A percentile compares a stretch with the other conserved stretches of the same genome.
Evolutionary conservation across 2,113 vertebrate species (phyloP).

Genomic region (Otocyon megalotis): DNA sequence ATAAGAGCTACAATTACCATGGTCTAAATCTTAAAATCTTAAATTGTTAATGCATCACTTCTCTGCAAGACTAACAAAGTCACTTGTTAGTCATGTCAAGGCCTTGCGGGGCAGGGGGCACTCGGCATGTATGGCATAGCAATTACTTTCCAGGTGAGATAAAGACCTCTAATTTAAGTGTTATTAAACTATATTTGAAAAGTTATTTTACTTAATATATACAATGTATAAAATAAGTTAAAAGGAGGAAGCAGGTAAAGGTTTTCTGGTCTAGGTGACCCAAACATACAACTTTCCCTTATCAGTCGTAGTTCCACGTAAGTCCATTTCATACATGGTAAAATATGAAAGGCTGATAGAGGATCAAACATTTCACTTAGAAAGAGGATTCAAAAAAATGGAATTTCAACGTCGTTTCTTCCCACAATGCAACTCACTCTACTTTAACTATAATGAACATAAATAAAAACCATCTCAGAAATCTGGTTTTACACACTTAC

Average conservation of each 20-base stretch:
- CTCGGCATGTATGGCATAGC: conserved; percentile 48
- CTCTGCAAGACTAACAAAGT: conserved; percentile 78
- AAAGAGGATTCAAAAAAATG: conserved; percentile 44
- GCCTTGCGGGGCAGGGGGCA: conserved; percentile 64
- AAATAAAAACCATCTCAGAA: conserved; percentile 77
- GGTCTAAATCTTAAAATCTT: conserved; percentile 63
- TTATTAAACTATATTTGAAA: conserved; percentile 82
- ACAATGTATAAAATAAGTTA: conserved; percentile 88
- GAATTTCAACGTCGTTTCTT: conserved; percentile 77
- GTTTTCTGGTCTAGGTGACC: conserved; percentile 71
- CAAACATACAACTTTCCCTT: conserved; percentile 71
- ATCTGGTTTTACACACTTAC: conserved; percentile 77
- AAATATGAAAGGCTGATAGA: conserved; percentile 74
- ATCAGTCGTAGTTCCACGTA: conserved; percentile 82
- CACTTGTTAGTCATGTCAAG: conserved; percentile 73
- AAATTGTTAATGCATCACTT: conserved; percentile 76
- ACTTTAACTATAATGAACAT: conserved; percentile 66
- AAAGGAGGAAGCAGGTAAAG: conserved; percentile 75
- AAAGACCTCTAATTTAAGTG: conserved; percentile 68
- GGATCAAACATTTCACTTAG: conserved; percentile 80
- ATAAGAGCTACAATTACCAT: conserved; percentile 78
- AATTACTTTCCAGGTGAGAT: conserved; percentile 64
- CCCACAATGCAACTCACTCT: conserved; percentile 70
- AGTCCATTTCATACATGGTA: conserved; percentile 68
- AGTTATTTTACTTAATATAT: conserved; percentile 80